Base-by-base conservation (phyloP, 2,888 invertebrate genomes). In the Priocnemis perturbator region DNA sequence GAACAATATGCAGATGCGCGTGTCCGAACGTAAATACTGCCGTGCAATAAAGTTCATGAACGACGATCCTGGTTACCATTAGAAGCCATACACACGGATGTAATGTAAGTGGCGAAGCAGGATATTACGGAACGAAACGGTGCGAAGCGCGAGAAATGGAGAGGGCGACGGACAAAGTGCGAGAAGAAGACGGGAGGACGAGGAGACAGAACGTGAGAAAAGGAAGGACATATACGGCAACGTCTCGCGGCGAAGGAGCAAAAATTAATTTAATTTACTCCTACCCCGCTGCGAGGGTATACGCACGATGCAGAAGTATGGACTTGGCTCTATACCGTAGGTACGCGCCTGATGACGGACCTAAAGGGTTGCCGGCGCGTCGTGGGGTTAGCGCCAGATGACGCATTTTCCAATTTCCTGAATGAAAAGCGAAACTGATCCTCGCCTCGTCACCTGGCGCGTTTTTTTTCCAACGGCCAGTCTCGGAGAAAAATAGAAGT, bases 381-480 rank as follows among this genome's bases (percentile, higher is more conserved):
- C 70, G 53, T 55, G 60, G 70, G 58, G 67, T 37, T 37, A 37
- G 63, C 69, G 64, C 79, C 87, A 87, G 87, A 87, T 88, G 87
- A 88, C 85, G 86, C 79, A 72, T 78, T 87, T 87, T 86, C 81
- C 85, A 85, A 87, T 87, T 87, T 87, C 81, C 84, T 83, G 81
- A 83, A 84, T 83, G 86, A 83, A 78, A 81, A 72, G 84, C 83
- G 83, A 81, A 79, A 86, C 86, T 82, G 86, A 87, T 83, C 78
- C 75, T 69, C 74, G 64, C 26, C 67, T 75, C 78, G 81, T 77
- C 87, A 87, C 86, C 86, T 87, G 86, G 87, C 74, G 57, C 69
- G 60, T 71, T 77, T 77, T 69, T n/a, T 62, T 60, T 61, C 63
- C 69, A 57, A 11, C 3, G 59, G 44, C 45, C 47, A 15, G 2